Evolutionary conservation across 2,888 invertebrate species (phyloP).

Genomic region (Drosophila atripex): DNA sequence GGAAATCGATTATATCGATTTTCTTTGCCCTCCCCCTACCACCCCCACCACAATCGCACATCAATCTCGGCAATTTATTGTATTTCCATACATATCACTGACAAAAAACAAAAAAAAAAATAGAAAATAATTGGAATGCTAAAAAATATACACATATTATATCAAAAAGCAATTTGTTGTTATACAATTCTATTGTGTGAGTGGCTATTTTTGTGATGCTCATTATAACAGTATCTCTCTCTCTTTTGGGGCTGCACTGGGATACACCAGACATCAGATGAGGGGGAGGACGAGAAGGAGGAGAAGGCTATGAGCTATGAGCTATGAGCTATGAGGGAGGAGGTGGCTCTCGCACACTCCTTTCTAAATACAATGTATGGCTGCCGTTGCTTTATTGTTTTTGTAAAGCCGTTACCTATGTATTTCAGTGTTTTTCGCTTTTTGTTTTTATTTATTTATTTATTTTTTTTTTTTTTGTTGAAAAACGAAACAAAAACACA

Average conservation of each 20-base stretch:
- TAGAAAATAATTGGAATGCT: neutral
- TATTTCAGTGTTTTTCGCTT: constrained; percentile 17
- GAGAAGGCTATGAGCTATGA: neutral
- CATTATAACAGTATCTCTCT: constrained; percentile 36
- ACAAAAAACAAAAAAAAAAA: constrained; percentile 9
- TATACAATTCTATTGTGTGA: constrained; percentile 42
- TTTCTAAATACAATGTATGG: constrained; percentile 38
- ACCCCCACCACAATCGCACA: constrained; percentile 25
- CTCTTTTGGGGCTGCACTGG: constrained; percentile 20
- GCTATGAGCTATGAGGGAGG: neutral
- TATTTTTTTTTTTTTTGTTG: constrained; percentile 31
- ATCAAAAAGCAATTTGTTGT: constrained; percentile 36
- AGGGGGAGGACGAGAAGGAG: neutral
- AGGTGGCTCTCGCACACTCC: constrained; percentile 7
- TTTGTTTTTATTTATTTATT: too few species aligned
- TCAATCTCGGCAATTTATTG: constrained; percentile 8
- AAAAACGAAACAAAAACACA: constrained; percentile 26
- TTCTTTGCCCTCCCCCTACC: constrained; percentile 16
- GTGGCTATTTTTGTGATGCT: constrained; percentile 29
- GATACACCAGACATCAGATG: neutral
- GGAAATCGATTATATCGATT: constrained; percentile 73
- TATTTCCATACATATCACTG: constrained; percentile 18
- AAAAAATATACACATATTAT: constrained; percentile 28
- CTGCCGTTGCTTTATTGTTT: constrained; percentile 35
- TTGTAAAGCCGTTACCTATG: constrained; percentile 12